phyloP scores from a whole-genome alignment of 2,888 invertebrate genomes.

The Drosophila prostipennis region DNA sequence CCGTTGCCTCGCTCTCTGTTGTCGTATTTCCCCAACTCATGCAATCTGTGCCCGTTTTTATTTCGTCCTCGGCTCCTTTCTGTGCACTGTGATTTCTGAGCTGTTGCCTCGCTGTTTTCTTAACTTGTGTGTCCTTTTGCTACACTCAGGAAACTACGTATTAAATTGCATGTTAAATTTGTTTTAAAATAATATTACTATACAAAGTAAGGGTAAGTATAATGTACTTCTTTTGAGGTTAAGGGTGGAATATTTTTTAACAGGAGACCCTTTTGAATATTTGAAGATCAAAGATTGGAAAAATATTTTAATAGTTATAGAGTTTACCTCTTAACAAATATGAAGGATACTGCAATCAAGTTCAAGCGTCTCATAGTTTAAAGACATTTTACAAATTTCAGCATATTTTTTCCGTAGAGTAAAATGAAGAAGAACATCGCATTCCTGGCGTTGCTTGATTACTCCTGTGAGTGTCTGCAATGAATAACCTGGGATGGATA shows the following conservation, averaged over 20 bases:
- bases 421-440: neutral
- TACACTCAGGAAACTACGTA: neutral
- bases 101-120: constrained; percentile 7
- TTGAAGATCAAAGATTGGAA: too few relatives aligned
- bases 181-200: too few relatives aligned
- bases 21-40: constrained; percentile 36
- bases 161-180: neutral
- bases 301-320: too few relatives aligned
- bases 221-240: too few relatives aligned
- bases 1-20: constrained; percentile 34
- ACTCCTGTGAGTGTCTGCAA: neutral
- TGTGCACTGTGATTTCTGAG: constrained; percentile 27
- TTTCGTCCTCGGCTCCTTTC: constrained; percentile 11
- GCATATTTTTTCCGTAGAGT: neutral
- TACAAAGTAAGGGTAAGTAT: too few relatives aligned
- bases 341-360: too few relatives aligned
- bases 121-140: neutral
- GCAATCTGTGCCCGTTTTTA: constrained; percentile 51
- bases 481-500: constrained; percentile 7
- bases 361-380: too few relatives aligned
- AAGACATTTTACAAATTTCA: neutral
- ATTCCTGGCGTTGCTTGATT: neutral
- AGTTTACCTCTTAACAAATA: too few relatives aligned
- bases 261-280: too few relatives aligned
- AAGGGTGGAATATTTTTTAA: too few relatives aligned